A percentile compares a stretch with the other conserved stretches of the same genome.
Evolutionary conservation across 2,113 vertebrate genomes (phyloP).

Genomic region (Lepus timidus): DNA sequence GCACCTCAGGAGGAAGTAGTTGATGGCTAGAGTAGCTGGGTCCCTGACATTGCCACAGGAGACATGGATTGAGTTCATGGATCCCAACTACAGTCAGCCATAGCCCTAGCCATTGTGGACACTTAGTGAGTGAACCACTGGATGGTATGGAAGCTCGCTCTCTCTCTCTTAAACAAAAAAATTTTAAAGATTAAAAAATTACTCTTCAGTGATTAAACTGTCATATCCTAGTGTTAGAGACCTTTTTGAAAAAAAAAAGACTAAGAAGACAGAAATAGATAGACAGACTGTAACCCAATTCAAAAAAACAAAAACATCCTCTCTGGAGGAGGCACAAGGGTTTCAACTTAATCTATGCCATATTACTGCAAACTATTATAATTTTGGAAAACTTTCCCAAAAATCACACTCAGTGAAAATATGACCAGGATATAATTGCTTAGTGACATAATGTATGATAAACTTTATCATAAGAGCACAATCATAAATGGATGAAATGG

Average conservation of each 20-base stretch:
- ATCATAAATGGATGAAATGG: slow-evolving; percentile 73
- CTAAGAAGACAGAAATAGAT: not conserved
- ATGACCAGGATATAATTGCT: not conserved
- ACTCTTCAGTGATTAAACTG: slow-evolving; percentile 8
- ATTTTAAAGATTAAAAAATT: too few relatives aligned
- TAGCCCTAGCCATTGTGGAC: too few relatives aligned
- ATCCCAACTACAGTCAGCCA: too few relatives aligned
- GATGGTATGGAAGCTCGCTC: too few relatives aligned
- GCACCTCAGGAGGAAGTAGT: too few relatives aligned
- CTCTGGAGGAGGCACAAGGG: not conserved
- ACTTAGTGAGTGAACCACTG: too few relatives aligned
- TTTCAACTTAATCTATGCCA: slow-evolving; percentile 15
- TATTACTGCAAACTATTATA: slow-evolving; percentile 17
- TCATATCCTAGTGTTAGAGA: not conserved
- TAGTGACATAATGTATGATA: slow-evolving; percentile 59
- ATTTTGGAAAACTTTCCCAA: not conserved
- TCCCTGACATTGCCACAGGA: too few relatives aligned
- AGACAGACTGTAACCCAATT: not conserved
- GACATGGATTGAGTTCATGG: too few relatives aligned
- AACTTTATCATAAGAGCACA: slow-evolving; percentile 75
- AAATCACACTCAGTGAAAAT: slow-evolving; percentile 53
- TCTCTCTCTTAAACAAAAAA: too few relatives aligned
- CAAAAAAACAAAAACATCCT: not conserved
- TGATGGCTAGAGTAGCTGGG: too few relatives aligned
- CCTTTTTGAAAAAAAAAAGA: not conserved